phyloP scores from a whole-genome alignment of 2,888 invertebrate species.

The Oligia fasciuncula region DNA sequence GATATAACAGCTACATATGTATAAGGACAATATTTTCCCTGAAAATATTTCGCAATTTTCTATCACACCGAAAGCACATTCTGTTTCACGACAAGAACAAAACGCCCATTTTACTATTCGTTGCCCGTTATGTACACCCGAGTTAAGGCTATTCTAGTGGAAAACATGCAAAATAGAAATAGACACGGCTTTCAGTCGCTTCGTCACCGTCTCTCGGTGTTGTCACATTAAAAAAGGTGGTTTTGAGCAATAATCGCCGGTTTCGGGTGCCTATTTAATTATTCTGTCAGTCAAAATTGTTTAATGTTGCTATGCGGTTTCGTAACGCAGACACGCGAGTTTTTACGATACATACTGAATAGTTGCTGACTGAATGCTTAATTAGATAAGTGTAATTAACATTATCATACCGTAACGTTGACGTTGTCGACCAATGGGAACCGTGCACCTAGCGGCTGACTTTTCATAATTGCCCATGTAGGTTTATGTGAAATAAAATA shows the following conservation, averaged over 20 bases:
- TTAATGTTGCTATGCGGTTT: constrained; percentile 5
- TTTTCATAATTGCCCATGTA: neutral
- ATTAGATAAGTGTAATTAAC: neutral
- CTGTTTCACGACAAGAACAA: constrained; percentile 47
- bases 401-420: neutral
- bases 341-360: constrained; percentile 6
- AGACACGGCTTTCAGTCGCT: constrained; percentile 68
- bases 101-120: constrained; percentile 69
- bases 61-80: constrained; percentile 19
- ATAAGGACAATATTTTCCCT: constrained; percentile 26
- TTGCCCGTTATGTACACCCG: constrained; percentile 56
- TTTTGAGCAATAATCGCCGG: constrained; percentile 21
- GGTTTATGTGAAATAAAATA: neutral
- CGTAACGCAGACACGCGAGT: neutral
- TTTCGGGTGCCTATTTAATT: constrained; percentile 40
- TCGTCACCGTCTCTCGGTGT: constrained; percentile 65
- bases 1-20: constrained; percentile 6
- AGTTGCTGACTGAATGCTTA: neutral
- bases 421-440: neutral
- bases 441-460: neutral
- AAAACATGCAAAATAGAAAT: constrained; percentile 71
- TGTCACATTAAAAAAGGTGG: constrained; percentile 56
- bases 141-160: constrained; percentile 72
- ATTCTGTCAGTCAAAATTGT: constrained; percentile 36
- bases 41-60: constrained; percentile 29